These are phyloP conservation scores for Syndactyla subalaris DNA, from an alignment of 2,797 vertebrate genomes.

Conservation along the genomic window DNA sequence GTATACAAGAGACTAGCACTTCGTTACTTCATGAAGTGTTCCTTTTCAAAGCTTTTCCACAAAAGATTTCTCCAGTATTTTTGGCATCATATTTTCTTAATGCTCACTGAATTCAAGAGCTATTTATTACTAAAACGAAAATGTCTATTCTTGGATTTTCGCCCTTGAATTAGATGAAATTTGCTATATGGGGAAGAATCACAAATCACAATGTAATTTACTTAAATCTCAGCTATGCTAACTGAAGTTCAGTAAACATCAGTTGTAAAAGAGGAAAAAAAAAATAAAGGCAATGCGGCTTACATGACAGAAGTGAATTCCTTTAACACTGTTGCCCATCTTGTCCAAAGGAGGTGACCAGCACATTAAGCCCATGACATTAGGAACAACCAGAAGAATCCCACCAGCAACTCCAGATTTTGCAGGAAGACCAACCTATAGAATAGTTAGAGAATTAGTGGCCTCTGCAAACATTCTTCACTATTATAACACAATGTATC, in stretches of 20 bases:
- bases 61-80: not conserved
- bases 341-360: slow-evolving; percentile 98
- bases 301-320: slow-evolving; percentile 98
- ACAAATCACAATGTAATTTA: not conserved
- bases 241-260: not conserved
- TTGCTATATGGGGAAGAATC: not conserved
- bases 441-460: slow-evolving; percentile 1
- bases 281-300: slow-evolving; percentile 26
- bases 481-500: not conserved
- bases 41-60: not conserved
- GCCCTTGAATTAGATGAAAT: not conserved
- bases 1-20: not conserved
- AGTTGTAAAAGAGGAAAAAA: not conserved
- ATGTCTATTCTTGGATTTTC: not conserved
- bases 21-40: not conserved
- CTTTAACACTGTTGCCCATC: slow-evolving; percentile 95
- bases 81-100: not conserved
- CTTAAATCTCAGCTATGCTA: not conserved
- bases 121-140: not conserved
- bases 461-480: not conserved
- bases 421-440: slow-evolving; percentile 93
- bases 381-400: slow-evolving; percentile 95
- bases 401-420: slow-evolving; percentile 96
- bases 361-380: slow-evolving; percentile 99
- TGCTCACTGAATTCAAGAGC: not conserved